Evolutionary conservation across 2,113 vertebrate genomes (phyloP), one percentile per base, ranked within the genome.

Genomic region (Cryptomyrus ogoouensis): DNA sequence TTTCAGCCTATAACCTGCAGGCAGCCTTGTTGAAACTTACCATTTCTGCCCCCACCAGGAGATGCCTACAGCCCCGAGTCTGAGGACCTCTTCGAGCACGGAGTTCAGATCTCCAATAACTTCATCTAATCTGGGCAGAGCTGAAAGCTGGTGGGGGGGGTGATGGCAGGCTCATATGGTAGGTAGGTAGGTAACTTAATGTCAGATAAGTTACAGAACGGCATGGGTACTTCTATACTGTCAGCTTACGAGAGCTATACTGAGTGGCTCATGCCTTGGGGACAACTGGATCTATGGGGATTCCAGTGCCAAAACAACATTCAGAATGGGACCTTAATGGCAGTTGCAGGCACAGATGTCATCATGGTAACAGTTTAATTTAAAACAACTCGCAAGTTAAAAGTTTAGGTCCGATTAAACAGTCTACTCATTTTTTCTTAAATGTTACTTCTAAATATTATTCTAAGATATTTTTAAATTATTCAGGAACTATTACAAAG

Each of bases 51-150:
- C n/a, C 0, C 49, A 56, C 70, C 92, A 99, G 98, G 97, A 5
- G 98, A 99, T 39, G 97, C 97, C 0, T 97, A 97, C 0, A 96
- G 97, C 0, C 94, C 97, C 0, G 96, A 96, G 0, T 92, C 93
- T 17, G 97, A 98, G 93, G 96, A 96, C 10, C 95, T 97, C 70
- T 96, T 97, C 90, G 98, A 99, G 93, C 97, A 96, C 94, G 95
- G 95, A 66, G 96, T 95, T 89, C 96, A 97, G 93, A 96, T 99
- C 92, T 95, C 96, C 92, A 99, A 96, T 95, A 99, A 99, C 95
- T 95, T 98, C 12, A 95, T 99, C 93, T 99, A 96, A 98, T 91
- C 62, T 83, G 77, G 17, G 2, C 50, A 42, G 53, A 53, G 86
- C 46, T 58, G 3, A 89, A 42, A 19, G 15, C 89, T 87, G 39